Evolutionary conservation across 2,797 vertebrate species (phyloP), one percentile per base, ranked within the genome.

Genomic region (Parambassis ranga): DNA sequence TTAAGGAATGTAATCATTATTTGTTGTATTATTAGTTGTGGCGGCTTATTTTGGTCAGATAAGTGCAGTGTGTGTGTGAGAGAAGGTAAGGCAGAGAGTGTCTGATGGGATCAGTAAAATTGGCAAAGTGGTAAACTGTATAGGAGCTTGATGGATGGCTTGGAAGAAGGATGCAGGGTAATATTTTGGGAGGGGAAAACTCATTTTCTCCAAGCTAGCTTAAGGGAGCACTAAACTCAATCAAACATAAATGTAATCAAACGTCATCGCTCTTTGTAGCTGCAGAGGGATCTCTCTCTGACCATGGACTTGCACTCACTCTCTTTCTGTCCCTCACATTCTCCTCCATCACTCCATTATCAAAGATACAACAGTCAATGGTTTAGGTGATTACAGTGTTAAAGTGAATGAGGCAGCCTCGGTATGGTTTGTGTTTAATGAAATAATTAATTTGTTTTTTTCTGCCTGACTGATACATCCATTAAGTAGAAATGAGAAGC

Each of bases 241-340:
- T 90, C 86, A 90, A 84, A 91, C 76, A 81, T 85, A 86, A 87
- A 90, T 88, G 81, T 85, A 91, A 90, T 91, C 88, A 91, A 87
- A 87, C 81, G 83, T 78, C 80, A 83, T 82, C 47, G 56, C 83
- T 87, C 84, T 86, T 81, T 87, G 82, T 79, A 74, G 81, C 78
- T 32, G 49, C 65, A 36, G 65, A 79, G 80, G 82, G 84, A 84
- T 79, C 65, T 71, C 60, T 71, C 60, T 60, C 51, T 61, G 62
- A 68, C 68, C 64, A 32, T 28, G 20, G 48, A 68, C 66, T 35
- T 49, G 9, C 38, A 28, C 28, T 14, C 30, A 10, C 42, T 35
- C 44, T 39, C n/a, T 10, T 2, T 39, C 30, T 18, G 41, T 14
- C 28, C 13, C 49, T 38, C 3, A 0, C 36, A n/a, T 42, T 42